Base-by-base conservation (phyloP, 2,113 vertebrate genomes). In the Pollachius pollachius region DNA sequence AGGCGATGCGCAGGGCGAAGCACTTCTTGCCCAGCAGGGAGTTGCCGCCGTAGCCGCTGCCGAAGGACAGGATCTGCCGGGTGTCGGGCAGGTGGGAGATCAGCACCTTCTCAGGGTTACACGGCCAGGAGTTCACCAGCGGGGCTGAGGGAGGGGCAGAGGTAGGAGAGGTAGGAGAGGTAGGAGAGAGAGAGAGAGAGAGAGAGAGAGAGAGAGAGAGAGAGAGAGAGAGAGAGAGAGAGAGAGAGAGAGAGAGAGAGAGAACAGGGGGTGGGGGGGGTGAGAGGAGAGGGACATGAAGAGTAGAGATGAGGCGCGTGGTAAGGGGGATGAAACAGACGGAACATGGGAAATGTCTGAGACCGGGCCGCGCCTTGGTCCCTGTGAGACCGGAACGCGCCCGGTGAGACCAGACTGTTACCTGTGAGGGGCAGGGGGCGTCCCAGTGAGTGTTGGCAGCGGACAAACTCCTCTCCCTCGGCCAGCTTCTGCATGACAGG, bases 1-100 rank as follows among this genome's bases (percentile, higher is more conserved):
- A 96, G 72, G 97, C 97, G 4, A 99, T 98, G 16, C 97, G 88
- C 15, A 99, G 95, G 0, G 97, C 97, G 15, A 99, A 99, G 84
- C 97, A 99, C 77, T 99, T 99, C 89, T 99, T 99, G 48, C 97
- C 97, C n/a, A 99, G 92, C 3, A 99, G 95, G 0, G 97, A 99
- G 89, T 99, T 99, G 48, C 97, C 97, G 15, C 97, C 97, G 0
- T 99, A 99, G 67, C 97, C 97, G 0, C 97, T 99, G 76, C 97
- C 97, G 0, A 96, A 99, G 1, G 97, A 98, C 71, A 98, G 73
- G 79, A 99, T 98, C 87, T 97, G 94, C 80, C 95, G 91, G 88
- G 87, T 93, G 85, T 98, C 96, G 0, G 97, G 97, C 71, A 98
- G 92, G 88, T 99, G 97, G 64, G 96, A 94, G 4, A 99, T 97